Evolutionary conservation across 2,888 invertebrate genomes (phyloP), one percentile per base, ranked within the genome.

Genomic region (Pristionchus mayeri): DNA sequence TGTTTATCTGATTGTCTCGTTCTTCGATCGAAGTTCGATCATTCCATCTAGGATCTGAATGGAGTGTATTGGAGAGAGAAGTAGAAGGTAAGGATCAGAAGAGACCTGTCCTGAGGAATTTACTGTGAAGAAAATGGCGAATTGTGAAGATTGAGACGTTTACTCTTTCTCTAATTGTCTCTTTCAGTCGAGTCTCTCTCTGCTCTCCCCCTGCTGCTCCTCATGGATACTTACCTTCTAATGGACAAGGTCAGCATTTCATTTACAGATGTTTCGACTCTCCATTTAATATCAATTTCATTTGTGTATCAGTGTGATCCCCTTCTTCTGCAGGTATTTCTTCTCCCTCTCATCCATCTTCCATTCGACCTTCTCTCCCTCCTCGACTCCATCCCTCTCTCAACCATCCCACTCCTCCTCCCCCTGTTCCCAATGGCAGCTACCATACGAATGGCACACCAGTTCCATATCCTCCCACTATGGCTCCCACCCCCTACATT

Each of bases 151-250:
- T 54, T 4, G 21, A n/a, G n/a, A 54, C 54, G 4, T 18, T 54
- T 54, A 54, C 4, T 54, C 54, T 54, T n/a, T n/a, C n/a, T 18
- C 9, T 54, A 18, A 30, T 27, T 63, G 27, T 76, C 24, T 76
- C 21, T 6, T 76, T n/a, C 48, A 76, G 76, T 48, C 76, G 76
- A 4, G 76, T 76, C 7, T 48, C 76, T 16, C 44, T 76, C 24
- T 76, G 48, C 18, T 76, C 76, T 48, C 76, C 76, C 3, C 16
- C 7, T 37, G 37, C 60, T 30, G 60, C 30, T 2, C 13, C 24
- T 60, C 30, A n/a, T 60, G 60, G 9, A 30, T 30, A 60, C 24
- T 60, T 24, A n/a, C 54, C 54, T 54, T 9, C 54, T 24, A 60
- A 30, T 60, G 60, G 9, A 60, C 60, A 60, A 60, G 60, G 60